These are phyloP conservation scores for Spilosoma lubricipeda DNA, from an alignment of 2,888 invertebrate species.

Conservation along the genomic window DNA sequence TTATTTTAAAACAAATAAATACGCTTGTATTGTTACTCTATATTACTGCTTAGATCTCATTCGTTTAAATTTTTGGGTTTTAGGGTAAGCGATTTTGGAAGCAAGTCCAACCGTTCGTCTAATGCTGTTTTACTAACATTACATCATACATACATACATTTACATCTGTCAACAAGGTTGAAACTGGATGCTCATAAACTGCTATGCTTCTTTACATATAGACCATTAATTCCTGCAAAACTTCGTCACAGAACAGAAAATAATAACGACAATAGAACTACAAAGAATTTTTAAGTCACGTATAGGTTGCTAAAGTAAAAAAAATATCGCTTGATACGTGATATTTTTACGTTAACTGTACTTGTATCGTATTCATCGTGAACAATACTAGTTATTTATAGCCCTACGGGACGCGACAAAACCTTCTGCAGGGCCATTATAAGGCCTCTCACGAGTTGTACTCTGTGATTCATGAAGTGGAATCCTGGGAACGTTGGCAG, in stretches of 20 bases:
- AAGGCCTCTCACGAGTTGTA: slow-evolving; percentile 62
- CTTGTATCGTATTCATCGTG: slow-evolving; percentile 35
- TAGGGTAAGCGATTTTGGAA: not conserved
- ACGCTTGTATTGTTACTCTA: too few species aligned
- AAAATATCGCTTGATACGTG: not conserved
- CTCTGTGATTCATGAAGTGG: slow-evolving; percentile 46
- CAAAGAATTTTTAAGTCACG: not conserved
- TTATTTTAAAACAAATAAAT: too few species aligned
- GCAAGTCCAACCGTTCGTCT: not conserved
- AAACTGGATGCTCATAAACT: not conserved
- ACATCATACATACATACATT: too few species aligned
- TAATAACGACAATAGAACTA: not conserved
- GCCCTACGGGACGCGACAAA: slow-evolving; percentile 56
- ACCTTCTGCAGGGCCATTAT: slow-evolving; percentile 58
- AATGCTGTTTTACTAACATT: not conserved
- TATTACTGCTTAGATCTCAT: too few species aligned
- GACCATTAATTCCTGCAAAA: not conserved
- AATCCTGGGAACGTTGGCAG: slow-evolving; percentile 51
- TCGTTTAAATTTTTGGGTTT: not conserved
- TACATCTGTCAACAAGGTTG: too few species aligned
- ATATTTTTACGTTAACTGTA: slow-evolving; percentile 17
- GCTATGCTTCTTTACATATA: not conserved
- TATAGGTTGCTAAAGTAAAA: not conserved
- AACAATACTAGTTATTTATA: slow-evolving; percentile 42
- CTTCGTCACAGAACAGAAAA: not conserved